phyloP scores from a whole-genome alignment of 2,888 invertebrate species.

The Synergus japonicus region DNA sequence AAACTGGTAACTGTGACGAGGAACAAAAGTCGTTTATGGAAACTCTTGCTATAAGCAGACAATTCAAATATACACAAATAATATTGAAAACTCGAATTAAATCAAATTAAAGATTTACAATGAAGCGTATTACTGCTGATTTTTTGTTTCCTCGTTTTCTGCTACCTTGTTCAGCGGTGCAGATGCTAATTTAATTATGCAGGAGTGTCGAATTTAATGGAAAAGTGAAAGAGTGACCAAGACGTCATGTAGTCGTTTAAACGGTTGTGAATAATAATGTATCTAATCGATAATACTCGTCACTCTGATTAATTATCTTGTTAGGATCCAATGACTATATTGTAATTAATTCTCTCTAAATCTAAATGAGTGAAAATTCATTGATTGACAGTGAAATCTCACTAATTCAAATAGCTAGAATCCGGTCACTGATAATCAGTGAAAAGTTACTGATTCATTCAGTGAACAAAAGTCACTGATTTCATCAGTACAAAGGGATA shows the following conservation, averaged over 20 bases:
- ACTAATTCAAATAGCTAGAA: too few relatives aligned
- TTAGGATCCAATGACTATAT: background rate
- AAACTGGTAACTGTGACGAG: background rate
- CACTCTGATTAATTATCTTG: constrained; percentile 1
- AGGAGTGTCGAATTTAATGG: background rate
- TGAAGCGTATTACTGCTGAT: background rate
- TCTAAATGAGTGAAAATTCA: too few relatives aligned
- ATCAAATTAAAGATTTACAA: too few relatives aligned
- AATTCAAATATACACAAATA: constrained; percentile 6
- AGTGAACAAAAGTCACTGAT: too few relatives aligned
- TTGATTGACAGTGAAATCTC: too few relatives aligned
- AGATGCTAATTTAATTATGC: background rate
- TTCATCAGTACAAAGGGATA: too few relatives aligned
- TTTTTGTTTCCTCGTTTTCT: background rate
- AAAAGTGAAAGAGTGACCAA: background rate
- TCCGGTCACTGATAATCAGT: too few relatives aligned
- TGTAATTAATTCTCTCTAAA: too few relatives aligned
- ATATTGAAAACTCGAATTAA: background rate
- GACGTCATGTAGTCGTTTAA: background rate
- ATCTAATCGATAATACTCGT: background rate
- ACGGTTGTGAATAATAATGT: background rate
- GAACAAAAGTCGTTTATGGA: constrained; percentile 21
- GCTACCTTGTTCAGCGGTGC: background rate
- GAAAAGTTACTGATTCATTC: too few relatives aligned
- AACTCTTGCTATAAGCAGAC: background rate